Evolutionary conservation across 2,888 invertebrate genomes (phyloP), one percentile per base, ranked within the genome.

Genomic region (Trichopria drosophilae): DNA sequence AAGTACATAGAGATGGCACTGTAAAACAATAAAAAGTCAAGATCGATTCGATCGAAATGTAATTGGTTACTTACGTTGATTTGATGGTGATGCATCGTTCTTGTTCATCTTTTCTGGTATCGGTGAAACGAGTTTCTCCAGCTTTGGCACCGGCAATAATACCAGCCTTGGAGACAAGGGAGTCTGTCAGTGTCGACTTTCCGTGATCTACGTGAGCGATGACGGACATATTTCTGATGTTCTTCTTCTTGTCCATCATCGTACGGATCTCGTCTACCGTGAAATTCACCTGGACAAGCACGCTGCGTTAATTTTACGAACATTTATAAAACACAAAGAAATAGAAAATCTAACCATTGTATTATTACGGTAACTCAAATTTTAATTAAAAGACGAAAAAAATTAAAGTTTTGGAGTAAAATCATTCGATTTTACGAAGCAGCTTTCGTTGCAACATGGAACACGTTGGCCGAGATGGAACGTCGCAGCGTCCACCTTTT

Each of bases 171-270:
- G 98, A 96, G 63, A 99, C 98, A 73, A 99, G 84, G 60, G 99
- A 99, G 82, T 99, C 99, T 53, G 99, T 99, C 76, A 99, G 80
- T 51, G 99, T 99, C 64, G 99, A 98, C 82, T 99, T 98, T 76
- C 99, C 99, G 79, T 99, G 99, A 83, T 99, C 99, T 65, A 99
- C 99, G 81, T 99, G 99, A 71, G 99, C 99, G 78, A 99, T 99
- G 81, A 99, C 99, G 76, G 98, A 99, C 98, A 99, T 99, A 83
- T 99, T 99, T 78, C 99, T 89, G 83, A 99, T 99, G 79, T 99
- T 99, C 83, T 84, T 85, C 85, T 98, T 98, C 80, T 93, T 93
- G 92, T 99, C 98, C 99, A 99, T 99, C 89, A 99, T 93, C 78
- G 75, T 82, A 82, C 99, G 93, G 84, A 99, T 98, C 84, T 99